A percentile compares a stretch with the other conserved stretches of the same genome.
Conservation (phyloP, 2,797 vertebrate genomes). For the Molossus alvarezi region DNA sequence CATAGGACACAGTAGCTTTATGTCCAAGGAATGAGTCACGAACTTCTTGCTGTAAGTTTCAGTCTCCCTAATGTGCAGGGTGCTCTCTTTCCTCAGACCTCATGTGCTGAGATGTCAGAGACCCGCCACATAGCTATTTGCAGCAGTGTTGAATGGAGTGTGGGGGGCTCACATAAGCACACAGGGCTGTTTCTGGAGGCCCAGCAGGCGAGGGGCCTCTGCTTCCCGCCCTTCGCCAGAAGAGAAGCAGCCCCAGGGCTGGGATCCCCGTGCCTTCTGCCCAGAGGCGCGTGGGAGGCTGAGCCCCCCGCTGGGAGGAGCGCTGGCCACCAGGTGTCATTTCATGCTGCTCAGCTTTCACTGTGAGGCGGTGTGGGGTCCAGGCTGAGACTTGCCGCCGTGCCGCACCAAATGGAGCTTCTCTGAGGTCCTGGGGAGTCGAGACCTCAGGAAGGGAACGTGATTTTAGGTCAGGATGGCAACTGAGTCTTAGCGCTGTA, state of each 20-base stretch:
- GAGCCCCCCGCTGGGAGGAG: background rate
- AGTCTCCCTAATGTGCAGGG: background rate
- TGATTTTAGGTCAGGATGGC: slow-evolving; percentile 77
- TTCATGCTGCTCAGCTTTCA: background rate
- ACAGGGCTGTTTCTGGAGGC: background rate
- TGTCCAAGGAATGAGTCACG: background rate
- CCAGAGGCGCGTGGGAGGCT: background rate
- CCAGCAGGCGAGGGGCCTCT: background rate
- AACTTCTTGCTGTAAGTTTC: background rate
- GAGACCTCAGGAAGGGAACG: slow-evolving; percentile 69
- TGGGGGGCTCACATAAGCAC: background rate
- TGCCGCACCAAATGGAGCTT: background rate
- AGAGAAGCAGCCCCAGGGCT: background rate
- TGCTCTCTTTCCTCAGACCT: slow-evolving; percentile 47
- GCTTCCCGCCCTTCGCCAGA: background rate
- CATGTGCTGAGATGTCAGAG: background rate
- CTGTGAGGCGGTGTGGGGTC: background rate
- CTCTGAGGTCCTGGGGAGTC: background rate
- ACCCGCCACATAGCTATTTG: background rate
- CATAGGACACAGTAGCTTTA: background rate
- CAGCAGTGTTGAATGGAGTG: background rate
- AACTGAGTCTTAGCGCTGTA: slow-evolving; percentile 69
- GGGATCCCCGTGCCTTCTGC: background rate
- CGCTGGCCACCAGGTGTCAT: too few relatives aligned
- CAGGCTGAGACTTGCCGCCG: background rate